These are phyloP conservation scores for Anoplolepis gracilipes DNA, from an alignment of 1,140 invertebrate genomes.

Conservation along the genomic window DNA sequence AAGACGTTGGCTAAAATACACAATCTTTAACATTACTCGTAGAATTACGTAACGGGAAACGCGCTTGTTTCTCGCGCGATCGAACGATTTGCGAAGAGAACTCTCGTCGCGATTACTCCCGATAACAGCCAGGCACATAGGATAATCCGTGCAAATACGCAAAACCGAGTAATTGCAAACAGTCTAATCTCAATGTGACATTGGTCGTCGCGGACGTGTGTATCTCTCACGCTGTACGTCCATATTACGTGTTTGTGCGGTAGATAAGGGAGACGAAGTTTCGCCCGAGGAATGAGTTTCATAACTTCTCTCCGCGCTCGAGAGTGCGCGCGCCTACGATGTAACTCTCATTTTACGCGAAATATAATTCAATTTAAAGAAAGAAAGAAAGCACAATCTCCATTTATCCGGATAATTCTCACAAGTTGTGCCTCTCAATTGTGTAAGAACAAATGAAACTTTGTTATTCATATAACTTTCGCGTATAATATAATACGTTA, in stretches of 20 bases:
- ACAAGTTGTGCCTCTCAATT: background rate
- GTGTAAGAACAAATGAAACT: background rate
- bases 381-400: background rate
- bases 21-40: background rate
- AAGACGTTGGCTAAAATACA: too few relatives aligned
- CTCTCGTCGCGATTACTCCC: constrained; percentile 29
- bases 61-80: constrained; percentile 4
- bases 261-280: constrained; percentile 65
- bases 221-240: constrained; percentile 50
- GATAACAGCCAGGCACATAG: constrained; percentile 64
- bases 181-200: constrained; percentile 82
- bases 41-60: constrained; percentile 49
- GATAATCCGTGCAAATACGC: constrained; percentile 79
- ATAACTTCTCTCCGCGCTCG: constrained; percentile 22
- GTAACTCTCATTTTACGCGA: constrained; percentile 25
- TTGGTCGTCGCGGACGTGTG: constrained; percentile 70
- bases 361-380: background rate
- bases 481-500: too few relatives aligned
- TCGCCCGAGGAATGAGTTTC: constrained; percentile 27
- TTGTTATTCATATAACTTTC: too few relatives aligned
- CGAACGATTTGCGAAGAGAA: constrained; percentile 52
- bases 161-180: constrained; percentile 78
- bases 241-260: constrained; percentile 64
- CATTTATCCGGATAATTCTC: background rate
- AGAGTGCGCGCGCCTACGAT: background rate